These are phyloP conservation scores for Acipenser oxyrinchus DNA, from an alignment of 2,797 vertebrate genomes.

Conservation along the genomic window DNA sequence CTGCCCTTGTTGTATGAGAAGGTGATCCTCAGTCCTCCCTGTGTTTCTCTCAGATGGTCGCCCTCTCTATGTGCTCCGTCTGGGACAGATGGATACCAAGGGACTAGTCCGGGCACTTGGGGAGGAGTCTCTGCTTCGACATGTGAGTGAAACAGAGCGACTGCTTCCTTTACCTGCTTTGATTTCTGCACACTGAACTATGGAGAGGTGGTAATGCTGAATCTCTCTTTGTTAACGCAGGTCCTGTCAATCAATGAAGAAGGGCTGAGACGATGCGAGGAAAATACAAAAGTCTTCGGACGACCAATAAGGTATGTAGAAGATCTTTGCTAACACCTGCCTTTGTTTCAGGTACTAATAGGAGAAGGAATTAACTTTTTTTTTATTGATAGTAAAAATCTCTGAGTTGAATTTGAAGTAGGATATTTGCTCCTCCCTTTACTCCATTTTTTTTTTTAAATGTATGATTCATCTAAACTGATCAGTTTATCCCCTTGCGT, in stretches of 20 bases:
- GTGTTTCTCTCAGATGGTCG: conserved; percentile 68
- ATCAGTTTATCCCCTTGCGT: too few species aligned
- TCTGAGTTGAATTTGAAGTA: too few species aligned
- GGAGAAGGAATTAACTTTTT: not conserved
- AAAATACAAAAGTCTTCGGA: conserved; percentile 80
- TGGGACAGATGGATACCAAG: conserved; percentile 99
- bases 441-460: too few species aligned
- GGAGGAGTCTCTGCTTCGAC: conserved; percentile 91
- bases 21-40: conserved; percentile 2
- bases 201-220: not conserved
- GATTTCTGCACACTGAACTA: not conserved
- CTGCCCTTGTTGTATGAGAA: too few species aligned
- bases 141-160: conserved; percentile 58
- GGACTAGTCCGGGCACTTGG: conserved; percentile 90
- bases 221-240: conserved; percentile 33
- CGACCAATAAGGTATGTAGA: conserved; percentile 72
- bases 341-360: not conserved
- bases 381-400: too few species aligned
- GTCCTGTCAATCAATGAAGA: conserved; percentile 84
- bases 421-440: too few species aligned
- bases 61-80: conserved; percentile 83
- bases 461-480: too few species aligned
- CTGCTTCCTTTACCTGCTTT: not conserved
- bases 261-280: conserved; percentile 74
- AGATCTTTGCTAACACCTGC: too few species aligned